Percentiles rank a stretch among this genome's conserved stretches.
These are phyloP conservation scores for Chorisops tibialis DNA, from an alignment of 2,888 invertebrate species.

Conservation along the genomic window DNA sequence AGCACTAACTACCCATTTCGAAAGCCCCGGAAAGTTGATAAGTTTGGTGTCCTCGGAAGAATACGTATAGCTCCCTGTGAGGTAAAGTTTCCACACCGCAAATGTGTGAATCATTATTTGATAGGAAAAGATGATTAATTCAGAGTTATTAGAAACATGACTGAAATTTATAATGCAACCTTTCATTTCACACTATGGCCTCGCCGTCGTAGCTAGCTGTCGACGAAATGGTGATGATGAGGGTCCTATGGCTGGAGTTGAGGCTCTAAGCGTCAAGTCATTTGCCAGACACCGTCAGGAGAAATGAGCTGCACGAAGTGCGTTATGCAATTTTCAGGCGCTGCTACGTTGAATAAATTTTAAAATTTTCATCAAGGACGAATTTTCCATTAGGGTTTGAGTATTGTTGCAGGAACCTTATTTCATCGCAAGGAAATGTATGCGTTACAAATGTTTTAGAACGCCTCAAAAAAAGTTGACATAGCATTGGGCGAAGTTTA, in stretches of 20 bases:
- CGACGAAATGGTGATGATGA: not conserved
- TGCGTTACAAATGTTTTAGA: too few species aligned
- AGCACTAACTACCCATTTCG: not conserved
- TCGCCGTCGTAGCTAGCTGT: not conserved
- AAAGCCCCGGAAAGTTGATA: not conserved
- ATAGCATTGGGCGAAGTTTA: too few species aligned
- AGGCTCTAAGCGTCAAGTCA: too few species aligned
- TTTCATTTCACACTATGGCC: not conserved
- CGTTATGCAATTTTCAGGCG: not conserved
- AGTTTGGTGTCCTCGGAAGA: slow-evolving; percentile 10
- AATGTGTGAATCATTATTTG: slow-evolving; percentile 39
- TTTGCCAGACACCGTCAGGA: not conserved
- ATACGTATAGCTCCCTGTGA: not conserved
- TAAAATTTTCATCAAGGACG: too few species aligned
- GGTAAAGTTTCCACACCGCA: slow-evolving; percentile 26
- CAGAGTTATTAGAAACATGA: slow-evolving; percentile 53
- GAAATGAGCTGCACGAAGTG: not conserved
- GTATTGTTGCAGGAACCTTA: too few species aligned
- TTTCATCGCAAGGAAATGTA: too few species aligned
- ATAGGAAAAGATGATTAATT: slow-evolving; percentile 53
- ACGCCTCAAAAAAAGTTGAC: too few species aligned
- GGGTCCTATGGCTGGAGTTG: too few species aligned
- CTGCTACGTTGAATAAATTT: too few species aligned
- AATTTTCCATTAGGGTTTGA: too few species aligned
- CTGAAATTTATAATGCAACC: slow-evolving; percentile 50